Conservation (phyloP, 1,140 invertebrate species). For the Drosophila eugracilis region DNA sequence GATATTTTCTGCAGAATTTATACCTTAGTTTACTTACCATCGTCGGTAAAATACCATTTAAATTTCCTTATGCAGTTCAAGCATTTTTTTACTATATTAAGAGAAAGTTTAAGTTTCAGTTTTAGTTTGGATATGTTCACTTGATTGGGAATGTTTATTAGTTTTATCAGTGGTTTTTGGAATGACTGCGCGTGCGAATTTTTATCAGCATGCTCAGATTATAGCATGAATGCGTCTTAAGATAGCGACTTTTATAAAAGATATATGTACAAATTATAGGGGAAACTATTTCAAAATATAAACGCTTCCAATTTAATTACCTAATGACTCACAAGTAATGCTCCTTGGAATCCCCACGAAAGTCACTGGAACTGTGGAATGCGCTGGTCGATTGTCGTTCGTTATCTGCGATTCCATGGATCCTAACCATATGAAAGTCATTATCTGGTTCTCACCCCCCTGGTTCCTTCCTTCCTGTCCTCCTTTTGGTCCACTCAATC, state of each 20-base stretch:
- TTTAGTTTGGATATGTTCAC: too few relatives aligned
- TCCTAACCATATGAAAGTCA: slow-evolving; percentile 15
- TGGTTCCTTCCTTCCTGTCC: slow-evolving; percentile 10
- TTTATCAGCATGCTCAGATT: not conserved
- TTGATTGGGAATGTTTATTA: too few relatives aligned
- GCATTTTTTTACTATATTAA: too few relatives aligned
- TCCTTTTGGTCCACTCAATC: not conserved
- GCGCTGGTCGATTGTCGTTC: not conserved
- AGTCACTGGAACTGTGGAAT: not conserved
- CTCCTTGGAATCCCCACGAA: slow-evolving; percentile 5
- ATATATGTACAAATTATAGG: not conserved
- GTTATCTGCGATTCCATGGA: slow-evolving; percentile 5
- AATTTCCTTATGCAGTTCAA: too few relatives aligned
- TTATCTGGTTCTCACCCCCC: slow-evolving; percentile 23
- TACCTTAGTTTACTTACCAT: not conserved
- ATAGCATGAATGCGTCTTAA: not conserved
- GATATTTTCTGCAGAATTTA: not conserved
- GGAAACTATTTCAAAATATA: not conserved
- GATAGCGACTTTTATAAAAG: not conserved
- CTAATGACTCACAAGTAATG: slow-evolving; percentile 8
- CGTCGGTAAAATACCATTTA: not conserved
- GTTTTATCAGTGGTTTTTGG: too few relatives aligned
- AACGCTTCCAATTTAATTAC: not conserved
- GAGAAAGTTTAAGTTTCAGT: too few relatives aligned
- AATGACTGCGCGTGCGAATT: not conserved